Percentiles rank a stretch among this genome's conserved stretches.
These are phyloP conservation scores for Scophthalmus maximus DNA, from an alignment of 2,113 vertebrate genomes.

Conservation along the genomic window DNA sequence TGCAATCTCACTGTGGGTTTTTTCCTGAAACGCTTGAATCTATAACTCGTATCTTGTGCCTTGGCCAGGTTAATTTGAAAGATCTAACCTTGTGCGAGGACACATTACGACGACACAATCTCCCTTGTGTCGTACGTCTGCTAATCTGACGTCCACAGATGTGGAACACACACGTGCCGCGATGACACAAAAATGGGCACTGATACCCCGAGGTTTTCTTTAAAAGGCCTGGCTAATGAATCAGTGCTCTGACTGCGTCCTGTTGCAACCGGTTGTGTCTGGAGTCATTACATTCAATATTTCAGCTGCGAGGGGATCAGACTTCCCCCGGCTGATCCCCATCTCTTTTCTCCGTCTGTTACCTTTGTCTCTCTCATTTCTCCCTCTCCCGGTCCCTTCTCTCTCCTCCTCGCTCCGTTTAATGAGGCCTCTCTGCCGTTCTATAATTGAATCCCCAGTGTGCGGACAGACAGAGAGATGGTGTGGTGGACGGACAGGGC, in stretches of 20 bases:
- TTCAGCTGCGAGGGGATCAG: constrained; percentile 56
- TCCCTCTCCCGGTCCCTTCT: constrained; percentile 29
- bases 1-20: too few relatives aligned
- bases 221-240: constrained; percentile 56
- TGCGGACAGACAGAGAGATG: constrained; percentile 39
- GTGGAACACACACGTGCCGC: constrained; percentile 20
- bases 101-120: constrained; percentile 14
- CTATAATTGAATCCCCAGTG: constrained; percentile 74
- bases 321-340: constrained; percentile 39
- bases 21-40: not conserved
- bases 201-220: constrained; percentile 43
- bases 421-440: constrained; percentile 61
- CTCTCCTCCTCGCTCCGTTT: constrained; percentile 27
- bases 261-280: constrained; percentile 44
- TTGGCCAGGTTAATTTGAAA: constrained; percentile 25
- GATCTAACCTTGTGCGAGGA: constrained; percentile 32
- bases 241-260: constrained; percentile 54
- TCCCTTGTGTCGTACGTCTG: constrained; percentile 17
- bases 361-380: constrained; percentile 31
- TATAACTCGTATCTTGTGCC: not conserved
- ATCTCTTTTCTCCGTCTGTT: constrained; percentile 24
- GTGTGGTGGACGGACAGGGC: constrained; percentile 55
- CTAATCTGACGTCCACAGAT: constrained; percentile 37
- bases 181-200: constrained; percentile 30
- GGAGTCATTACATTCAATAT: constrained; percentile 61